phyloP scores from a whole-genome alignment of 1,140 invertebrate genomes.

The Charaxes varanes region DNA sequence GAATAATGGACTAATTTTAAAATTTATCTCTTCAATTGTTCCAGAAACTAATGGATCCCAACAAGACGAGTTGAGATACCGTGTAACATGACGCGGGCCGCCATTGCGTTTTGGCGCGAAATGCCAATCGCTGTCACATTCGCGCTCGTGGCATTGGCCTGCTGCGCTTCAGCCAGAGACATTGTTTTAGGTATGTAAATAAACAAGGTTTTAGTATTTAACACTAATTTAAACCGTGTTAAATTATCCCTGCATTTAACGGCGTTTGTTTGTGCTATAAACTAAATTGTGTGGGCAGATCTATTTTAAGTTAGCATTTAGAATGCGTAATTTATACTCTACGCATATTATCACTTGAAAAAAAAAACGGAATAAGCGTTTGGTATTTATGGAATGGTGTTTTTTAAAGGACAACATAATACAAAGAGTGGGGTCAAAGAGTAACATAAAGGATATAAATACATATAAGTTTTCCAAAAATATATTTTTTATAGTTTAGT shows the following conservation, averaged over 20 bases:
- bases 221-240: constrained; percentile 4
- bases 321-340: no score
- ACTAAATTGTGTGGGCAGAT: no score
- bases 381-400: no score
- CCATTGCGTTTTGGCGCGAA: constrained; percentile 60
- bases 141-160: constrained; percentile 34
- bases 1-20: constrained; percentile 5
- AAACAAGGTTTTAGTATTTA: constrained; percentile 13
- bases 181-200: constrained; percentile 53
- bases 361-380: no score
- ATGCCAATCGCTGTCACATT: constrained; percentile 52
- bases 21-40: constrained; percentile 42
- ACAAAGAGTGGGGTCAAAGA: no score
- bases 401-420: no score
- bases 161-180: constrained; percentile 45
- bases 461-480: no score
- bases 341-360: no score
- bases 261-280: no score
- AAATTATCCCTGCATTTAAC: neutral
- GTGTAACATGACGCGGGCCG: constrained; percentile 54
- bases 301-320: no score
- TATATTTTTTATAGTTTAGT: no score
- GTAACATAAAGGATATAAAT: no score
- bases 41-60: constrained; percentile 64
- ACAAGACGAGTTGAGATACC: constrained; percentile 50